Evolutionary conservation across 2,113 vertebrate species (phyloP), one percentile per base, ranked within the genome.

Genomic region (Labeo rohita): DNA sequence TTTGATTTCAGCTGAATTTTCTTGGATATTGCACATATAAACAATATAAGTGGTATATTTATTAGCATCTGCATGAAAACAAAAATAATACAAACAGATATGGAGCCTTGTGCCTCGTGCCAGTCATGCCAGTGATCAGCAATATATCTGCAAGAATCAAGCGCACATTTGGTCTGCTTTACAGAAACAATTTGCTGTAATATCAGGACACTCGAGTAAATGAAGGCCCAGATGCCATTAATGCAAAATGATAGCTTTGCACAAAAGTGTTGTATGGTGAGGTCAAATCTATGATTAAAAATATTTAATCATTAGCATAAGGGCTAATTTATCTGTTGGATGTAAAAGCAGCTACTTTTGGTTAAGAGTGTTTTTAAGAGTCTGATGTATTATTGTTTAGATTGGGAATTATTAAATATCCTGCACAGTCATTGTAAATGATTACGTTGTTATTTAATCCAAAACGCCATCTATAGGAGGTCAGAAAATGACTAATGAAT

Each of bases 271-370:
- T 70, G 7, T 52, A 36, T 4, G 18, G 47, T 36, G 28, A 39
- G 13, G 49, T 83, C 12, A 80, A 65, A 65, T 23, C 18, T 47
- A 47, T 80, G 43, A 80, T 80, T 65, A 83, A 49, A 47, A 65
- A 65, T 8, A 66, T 80, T 61, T 47, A 66, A 65, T 81, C 79
- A 70, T 83, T 83, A 52, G 80, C 59, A 82, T 82, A 68, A 83
- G 80, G 80, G 80, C 80, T 83, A 54, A 52, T 21, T 70, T 39
- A 70, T 66, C 59, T 23, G 45, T 18, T 66, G 56, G 43, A 8
- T 80, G 77, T 80, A 23, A 63, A 80, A 61, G 45, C 52, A 79
- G 16, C 16, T 9, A 18, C 9, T 21, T 78, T 56, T 54, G 52
- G 28, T 78, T 49, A 72, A 45, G 9, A 72, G 50, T 59, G 28